phyloP scores from a whole-genome alignment of 2,113 vertebrate genomes.

The Syrmaticus mikado region DNA sequence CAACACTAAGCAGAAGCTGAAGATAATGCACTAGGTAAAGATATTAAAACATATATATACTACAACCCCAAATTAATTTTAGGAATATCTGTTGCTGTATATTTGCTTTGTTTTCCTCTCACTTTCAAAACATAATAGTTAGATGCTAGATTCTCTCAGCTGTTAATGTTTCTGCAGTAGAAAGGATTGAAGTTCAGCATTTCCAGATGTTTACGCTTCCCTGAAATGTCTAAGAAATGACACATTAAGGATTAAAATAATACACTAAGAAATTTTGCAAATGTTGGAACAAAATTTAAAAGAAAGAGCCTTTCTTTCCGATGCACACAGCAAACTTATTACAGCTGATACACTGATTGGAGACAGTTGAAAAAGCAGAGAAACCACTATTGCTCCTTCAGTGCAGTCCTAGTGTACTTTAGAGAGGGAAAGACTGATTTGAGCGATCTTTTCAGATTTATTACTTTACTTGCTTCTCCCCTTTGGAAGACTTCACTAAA shows the following conservation, averaged over 20 bases:
- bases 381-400: background rate
- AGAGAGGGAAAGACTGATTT: background rate
- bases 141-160: rapidly evolving
- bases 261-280: background rate
- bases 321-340: background rate
- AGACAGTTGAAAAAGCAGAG: background rate
- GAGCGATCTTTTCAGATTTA: background rate
- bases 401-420: background rate
- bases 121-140: background rate
- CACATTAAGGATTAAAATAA: background rate
- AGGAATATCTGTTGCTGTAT: background rate
- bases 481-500: background rate
- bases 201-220: background rate
- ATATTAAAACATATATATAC: background rate
- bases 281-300: background rate
- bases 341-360: background rate
- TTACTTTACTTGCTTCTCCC: background rate
- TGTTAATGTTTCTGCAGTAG: background rate
- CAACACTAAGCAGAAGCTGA: background rate
- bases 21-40: background rate
- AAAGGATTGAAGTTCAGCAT: background rate
- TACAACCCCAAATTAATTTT: background rate
- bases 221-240: background rate
- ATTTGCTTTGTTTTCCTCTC: background rate
- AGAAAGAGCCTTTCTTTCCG: background rate